Evolutionary conservation across 2,797 vertebrate species (phyloP), one percentile per base, ranked within the genome.

Genomic region (Pipistrellus pipistrellus): DNA sequence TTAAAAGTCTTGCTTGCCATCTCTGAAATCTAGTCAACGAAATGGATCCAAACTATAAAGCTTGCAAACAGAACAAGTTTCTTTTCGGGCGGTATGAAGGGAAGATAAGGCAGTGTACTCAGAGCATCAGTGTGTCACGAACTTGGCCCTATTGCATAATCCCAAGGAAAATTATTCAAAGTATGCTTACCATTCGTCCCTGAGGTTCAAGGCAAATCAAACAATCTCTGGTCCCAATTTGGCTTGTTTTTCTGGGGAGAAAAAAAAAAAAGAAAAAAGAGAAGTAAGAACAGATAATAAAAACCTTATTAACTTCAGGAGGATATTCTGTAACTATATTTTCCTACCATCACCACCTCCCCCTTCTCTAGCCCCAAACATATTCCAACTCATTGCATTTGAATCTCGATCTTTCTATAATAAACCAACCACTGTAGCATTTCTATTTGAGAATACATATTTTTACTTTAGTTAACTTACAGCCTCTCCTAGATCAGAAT

Each of bases 181-280:
- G 38, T 76, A 80, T 88, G 84, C 35, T 87, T 55, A 51, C 20
- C 85, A 91, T 95, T 88, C 86, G 1, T 23, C 68, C 75, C 53
- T 69, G 46, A 93, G 77, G 53, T 91, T 92, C 51, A 87, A 93
- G 41, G 86, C 51, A 27, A 90, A 66, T 64, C 51, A 17, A 51
- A 77, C 64, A 95, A 59, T 90, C 87, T 96, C 64, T 85, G 55
- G 94, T 95, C 15, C 21, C 66, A 48, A 66, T 95, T 94, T 48
- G 78, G 23, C 62, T 92, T 87, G 48, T 30, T 81, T 90, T 95
- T 94, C 73, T 88, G 41, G 5, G 2, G 2, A 6, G 25, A 35
- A 91, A 95, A 89, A 75, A 84, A 91, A 44, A 35, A 91, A 95
- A 89, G 72, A 25, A 69, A 84, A 84, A 91, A 48, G 21, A 96